Conservation (phyloP, 2,797 vertebrate species). For the Aulostomus chinensis region DNA sequence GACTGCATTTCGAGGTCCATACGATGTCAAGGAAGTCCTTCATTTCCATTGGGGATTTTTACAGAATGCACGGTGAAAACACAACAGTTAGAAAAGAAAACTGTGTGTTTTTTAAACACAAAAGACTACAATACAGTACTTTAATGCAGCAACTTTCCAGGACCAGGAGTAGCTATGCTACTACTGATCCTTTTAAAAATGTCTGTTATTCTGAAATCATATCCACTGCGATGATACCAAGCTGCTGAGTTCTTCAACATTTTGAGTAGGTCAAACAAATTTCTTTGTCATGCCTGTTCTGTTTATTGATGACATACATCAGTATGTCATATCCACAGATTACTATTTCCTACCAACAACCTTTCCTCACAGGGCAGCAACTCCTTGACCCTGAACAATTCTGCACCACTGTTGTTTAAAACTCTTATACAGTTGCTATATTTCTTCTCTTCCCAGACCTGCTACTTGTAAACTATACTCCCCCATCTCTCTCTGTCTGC, state of each 20-base stretch:
- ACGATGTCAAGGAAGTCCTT: no score
- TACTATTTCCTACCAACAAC: constrained; percentile 23
- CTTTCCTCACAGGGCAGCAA: constrained; percentile 16
- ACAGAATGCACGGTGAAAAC: no score
- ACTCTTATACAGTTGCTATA: constrained; percentile 26
- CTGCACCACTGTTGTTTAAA: constrained; percentile 43
- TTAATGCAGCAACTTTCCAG: no score
- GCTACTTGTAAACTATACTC: constrained; percentile 54
- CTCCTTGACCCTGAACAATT: constrained; percentile 33
- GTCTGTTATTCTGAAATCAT: no score
- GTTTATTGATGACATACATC: not conserved
- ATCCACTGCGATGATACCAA: no score
- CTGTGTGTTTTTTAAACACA: no score
- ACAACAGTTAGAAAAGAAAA: no score
- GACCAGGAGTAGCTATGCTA: no score
- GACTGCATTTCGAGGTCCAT: no score
- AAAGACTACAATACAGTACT: no score
- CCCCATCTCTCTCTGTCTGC: constrained; percentile 7
- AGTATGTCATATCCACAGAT: constrained; percentile 30
- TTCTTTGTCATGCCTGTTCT: not conserved
- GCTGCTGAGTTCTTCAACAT: constrained; percentile 3
- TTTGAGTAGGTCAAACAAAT: not conserved
- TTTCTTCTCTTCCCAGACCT: constrained; percentile 31
- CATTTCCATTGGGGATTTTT: no score
- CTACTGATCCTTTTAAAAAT: no score